Base-by-base conservation (phyloP, 2,113 vertebrate genomes). In the Anguilla rostrata region DNA sequence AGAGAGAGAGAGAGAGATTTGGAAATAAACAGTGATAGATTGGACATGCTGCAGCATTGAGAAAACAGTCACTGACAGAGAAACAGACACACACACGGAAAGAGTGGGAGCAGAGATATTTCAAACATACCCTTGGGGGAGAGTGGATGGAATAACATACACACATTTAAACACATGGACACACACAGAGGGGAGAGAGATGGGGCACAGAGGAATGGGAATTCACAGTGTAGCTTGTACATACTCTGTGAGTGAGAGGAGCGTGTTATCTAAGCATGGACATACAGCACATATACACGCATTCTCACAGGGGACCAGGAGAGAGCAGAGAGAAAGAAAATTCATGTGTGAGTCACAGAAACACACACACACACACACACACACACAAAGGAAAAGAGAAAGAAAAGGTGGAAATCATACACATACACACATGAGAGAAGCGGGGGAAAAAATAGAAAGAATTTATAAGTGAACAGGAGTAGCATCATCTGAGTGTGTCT, bases 341-440 rank as follows among this genome's bases (percentile, higher is more conserved):
- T 60, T 60, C 60, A 26, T 22, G 18, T 66, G 60, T 66, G 60
- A 66, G 60, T 66, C 41, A 82, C 46, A n/a, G 12, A 46, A 11
- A 46, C 18, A 82, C 29, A 34, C 81, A 63, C 56, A 85, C 80
- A 83, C 80, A 41, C 80, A 41, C 40, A 56, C 46, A 83, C 60
- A 15, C 82, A 83, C 29, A 29, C 53, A 39, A 1, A 79, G 46
- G 49, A 79, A 57, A 85, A 1, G 22, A 16, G 4, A n/a, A 43
- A 18, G 29, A 34, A 75, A 12, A 26, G n/a, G n/a, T n/a, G n/a
- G 71, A n/a, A 75, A 6, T n/a, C 34, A 5, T 39, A 63, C 34
- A 83, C 29, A 39, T 22, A 16, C 56, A 83, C 26, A 8, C 63
- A 34, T 79, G 63, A n/a, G 4, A 71, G 63, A n/a, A 20, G 34